Conservation (phyloP, 2,113 vertebrate genomes). For the Poicephalus meyeri region DNA sequence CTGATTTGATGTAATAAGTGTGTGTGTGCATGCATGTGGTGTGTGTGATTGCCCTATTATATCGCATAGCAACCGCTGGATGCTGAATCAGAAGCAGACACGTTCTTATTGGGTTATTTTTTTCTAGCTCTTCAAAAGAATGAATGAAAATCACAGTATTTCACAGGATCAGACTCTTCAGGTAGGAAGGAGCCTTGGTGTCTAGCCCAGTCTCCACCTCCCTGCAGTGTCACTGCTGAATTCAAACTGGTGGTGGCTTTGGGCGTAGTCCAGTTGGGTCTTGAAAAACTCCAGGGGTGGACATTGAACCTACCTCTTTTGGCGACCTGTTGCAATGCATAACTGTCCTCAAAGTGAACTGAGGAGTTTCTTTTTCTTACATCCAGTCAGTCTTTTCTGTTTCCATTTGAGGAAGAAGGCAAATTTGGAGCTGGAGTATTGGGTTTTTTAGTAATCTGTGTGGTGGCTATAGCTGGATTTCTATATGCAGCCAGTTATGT, state of each 20-base stretch:
- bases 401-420: not conserved
- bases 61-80: not conserved
- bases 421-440: not conserved
- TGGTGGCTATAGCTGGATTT: not conserved
- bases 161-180: not conserved
- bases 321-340: not conserved
- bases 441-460: not conserved
- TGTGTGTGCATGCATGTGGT: not conserved
- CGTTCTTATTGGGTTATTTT: not conserved
- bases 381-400: not conserved
- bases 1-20: no score
- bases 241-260: not conserved
- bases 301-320: not conserved
- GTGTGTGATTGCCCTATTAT: not conserved
- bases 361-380: not conserved
- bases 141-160: not conserved
- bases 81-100: not conserved
- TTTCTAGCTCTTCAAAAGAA: no score
- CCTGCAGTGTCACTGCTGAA: not conserved
- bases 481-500: not conserved
- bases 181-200: not conserved
- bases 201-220: not conserved
- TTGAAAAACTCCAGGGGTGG: not conserved
- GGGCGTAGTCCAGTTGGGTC: not conserved
- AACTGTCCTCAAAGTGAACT: not conserved